phyloP scores from a whole-genome alignment of 2,113 vertebrate species.

The Motacilla tschutschensis region DNA sequence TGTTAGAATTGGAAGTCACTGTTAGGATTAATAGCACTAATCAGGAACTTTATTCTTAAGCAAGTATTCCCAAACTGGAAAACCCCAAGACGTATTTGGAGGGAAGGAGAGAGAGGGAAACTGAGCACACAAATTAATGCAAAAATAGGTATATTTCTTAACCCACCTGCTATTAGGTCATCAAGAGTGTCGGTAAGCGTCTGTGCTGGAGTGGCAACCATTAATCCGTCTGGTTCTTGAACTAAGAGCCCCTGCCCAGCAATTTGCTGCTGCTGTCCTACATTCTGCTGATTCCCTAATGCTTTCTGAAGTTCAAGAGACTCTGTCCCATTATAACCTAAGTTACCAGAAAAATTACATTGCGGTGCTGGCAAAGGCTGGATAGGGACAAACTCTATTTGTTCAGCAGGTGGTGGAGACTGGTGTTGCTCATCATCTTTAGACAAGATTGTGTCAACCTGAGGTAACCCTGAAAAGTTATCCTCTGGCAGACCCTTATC shows the following conservation, averaged over 20 bases:
- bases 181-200: slow-evolving; percentile 98
- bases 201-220: slow-evolving; percentile 91
- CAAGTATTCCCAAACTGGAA: slow-evolving; percentile 64
- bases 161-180: slow-evolving; percentile 97
- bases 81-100: slow-evolving; percentile 61
- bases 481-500: slow-evolving; percentile 79
- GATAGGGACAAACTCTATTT: slow-evolving; percentile 87
- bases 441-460: slow-evolving; percentile 88
- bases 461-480: slow-evolving; percentile 87
- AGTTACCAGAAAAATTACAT: slow-evolving; percentile 87
- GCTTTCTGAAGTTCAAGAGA: slow-evolving; percentile 92
- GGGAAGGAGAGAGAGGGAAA: slow-evolving; percentile 56
- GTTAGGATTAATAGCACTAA: slow-evolving; percentile 62
- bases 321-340: slow-evolving; percentile 86
- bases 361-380: slow-evolving; percentile 85
- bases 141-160: slow-evolving; percentile 76
- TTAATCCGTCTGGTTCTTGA: slow-evolving; percentile 89
- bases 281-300: slow-evolving; percentile 83
- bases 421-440: slow-evolving; percentile 79
- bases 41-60: slow-evolving; percentile 61
- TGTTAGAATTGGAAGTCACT: slow-evolving; percentile 51
- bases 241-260: slow-evolving; percentile 88
- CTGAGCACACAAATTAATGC: slow-evolving; percentile 66
- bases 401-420: slow-evolving; percentile 73
- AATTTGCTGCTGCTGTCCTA: slow-evolving; percentile 87